These are phyloP conservation scores for Manis javanica DNA, from an alignment of 2,797 vertebrate genomes.

Conservation along the genomic window DNA sequence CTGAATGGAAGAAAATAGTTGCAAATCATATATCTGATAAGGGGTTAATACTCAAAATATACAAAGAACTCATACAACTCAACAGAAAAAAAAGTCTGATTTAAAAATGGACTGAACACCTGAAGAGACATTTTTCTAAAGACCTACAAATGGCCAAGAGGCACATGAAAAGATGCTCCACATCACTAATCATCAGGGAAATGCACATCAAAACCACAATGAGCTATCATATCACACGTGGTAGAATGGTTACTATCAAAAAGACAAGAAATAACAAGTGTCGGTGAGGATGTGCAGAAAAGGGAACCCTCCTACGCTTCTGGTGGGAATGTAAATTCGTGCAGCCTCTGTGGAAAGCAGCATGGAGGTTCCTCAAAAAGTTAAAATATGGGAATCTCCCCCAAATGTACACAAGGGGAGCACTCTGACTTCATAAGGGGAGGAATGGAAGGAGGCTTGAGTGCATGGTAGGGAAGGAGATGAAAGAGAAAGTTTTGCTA, in stretches of 20 bases:
- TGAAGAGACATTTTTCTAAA: neutral
- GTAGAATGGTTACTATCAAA: neutral
- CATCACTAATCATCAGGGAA: too few relatives aligned
- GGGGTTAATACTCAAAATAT: neutral
- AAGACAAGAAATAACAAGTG: neutral
- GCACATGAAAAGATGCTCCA: neutral
- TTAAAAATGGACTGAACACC: neutral
- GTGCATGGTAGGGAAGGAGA: neutral
- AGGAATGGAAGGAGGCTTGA: neutral
- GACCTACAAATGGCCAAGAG: neutral
- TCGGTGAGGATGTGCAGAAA: neutral
- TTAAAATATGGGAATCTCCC: conserved; percentile 67
- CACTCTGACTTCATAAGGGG: neutral
- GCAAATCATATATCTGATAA: neutral
- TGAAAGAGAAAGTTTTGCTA: conserved; percentile 44
- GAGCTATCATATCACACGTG: neutral
- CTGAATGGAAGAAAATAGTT: neutral
- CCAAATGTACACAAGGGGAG: neutral
- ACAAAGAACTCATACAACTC: neutral
- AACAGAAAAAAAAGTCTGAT: neutral
- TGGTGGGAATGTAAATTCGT: neutral
- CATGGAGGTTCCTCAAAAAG: neutral
- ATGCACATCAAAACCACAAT: neutral
- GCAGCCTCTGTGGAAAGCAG: neutral
- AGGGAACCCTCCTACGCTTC: neutral